A percentile compares a stretch with the other conserved stretches of the same genome.
These are phyloP conservation scores for Eolophus roseicapilla DNA, from an alignment of 2,113 vertebrate species.

Conservation along the genomic window DNA sequence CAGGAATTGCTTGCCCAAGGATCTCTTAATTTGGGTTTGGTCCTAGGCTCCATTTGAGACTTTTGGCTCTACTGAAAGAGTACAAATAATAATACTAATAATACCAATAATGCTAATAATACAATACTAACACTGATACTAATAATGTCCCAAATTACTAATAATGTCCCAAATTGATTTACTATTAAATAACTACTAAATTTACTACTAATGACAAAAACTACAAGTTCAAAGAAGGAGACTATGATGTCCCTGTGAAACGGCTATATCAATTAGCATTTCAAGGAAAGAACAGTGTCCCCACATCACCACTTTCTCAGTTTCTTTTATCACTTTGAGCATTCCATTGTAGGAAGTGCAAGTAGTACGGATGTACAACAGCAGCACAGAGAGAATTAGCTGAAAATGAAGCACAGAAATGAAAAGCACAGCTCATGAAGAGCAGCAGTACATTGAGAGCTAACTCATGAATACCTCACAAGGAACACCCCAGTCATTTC, in stretches of 20 bases:
- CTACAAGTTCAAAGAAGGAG: background rate
- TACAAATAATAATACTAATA: background rate
- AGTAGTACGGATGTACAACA: background rate
- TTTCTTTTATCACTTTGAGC: background rate
- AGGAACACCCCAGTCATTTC: background rate
- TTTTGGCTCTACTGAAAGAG: background rate
- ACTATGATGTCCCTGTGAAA: background rate
- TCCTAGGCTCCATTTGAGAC: background rate
- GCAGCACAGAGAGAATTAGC: background rate
- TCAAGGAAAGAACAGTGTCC: background rate
- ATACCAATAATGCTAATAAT: background rate
- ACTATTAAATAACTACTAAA: background rate
- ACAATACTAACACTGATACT: background rate
- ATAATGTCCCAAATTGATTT: background rate
- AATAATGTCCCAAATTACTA: too few relatives aligned
- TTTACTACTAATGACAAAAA: background rate
- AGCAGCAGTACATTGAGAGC: background rate
- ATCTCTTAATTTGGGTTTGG: background rate
- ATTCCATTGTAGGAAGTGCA: background rate
- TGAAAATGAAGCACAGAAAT: background rate
- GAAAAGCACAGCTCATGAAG: background rate
- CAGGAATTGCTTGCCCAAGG: background rate
- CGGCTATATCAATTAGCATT: background rate
- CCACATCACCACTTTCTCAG: background rate
- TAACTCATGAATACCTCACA: background rate